Percentiles rank a stretch among this genome's conserved stretches.
Evolutionary conservation across 2,797 vertebrate species (phyloP).

Genomic region (Molossus molossus): DNA sequence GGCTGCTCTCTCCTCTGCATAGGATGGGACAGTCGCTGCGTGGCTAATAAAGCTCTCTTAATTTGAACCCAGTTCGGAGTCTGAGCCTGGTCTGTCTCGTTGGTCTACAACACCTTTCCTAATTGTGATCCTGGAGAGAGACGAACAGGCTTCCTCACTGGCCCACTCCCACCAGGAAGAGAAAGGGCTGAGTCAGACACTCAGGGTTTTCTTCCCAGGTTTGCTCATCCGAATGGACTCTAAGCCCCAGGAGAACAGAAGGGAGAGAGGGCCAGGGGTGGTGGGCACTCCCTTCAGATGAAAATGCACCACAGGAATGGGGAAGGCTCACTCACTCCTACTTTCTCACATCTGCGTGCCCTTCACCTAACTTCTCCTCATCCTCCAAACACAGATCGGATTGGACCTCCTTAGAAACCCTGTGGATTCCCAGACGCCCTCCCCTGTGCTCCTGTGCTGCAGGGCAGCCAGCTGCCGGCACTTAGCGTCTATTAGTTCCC

Average conservation of each 20-base stretch:
- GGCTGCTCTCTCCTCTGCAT: no score
- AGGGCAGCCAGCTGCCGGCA: not conserved
- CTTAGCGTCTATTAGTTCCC: not conserved
- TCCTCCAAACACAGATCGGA: not conserved
- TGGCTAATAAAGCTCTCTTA: no score
- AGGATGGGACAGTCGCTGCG: no score
- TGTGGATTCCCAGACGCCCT: not conserved
- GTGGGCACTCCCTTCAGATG: not conserved
- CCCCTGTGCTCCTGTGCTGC: not conserved
- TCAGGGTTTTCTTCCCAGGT: not conserved
- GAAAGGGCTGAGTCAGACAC: not conserved
- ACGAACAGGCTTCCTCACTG: not conserved
- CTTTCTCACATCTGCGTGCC: not conserved
- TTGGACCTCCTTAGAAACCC: not conserved
- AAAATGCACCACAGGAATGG: not conserved
- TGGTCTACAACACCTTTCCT: no score
- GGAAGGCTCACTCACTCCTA: accelerated
- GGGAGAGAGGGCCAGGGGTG: not conserved
- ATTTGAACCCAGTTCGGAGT: no score
- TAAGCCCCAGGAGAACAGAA: not conserved
- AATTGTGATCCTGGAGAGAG: not conserved
- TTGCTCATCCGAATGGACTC: not conserved
- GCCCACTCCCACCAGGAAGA: not conserved
- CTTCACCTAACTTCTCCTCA: not conserved
- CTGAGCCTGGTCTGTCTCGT: no score